Evolutionary conservation across 2,888 invertebrate species (phyloP).

Genomic region (Actias luna): DNA sequence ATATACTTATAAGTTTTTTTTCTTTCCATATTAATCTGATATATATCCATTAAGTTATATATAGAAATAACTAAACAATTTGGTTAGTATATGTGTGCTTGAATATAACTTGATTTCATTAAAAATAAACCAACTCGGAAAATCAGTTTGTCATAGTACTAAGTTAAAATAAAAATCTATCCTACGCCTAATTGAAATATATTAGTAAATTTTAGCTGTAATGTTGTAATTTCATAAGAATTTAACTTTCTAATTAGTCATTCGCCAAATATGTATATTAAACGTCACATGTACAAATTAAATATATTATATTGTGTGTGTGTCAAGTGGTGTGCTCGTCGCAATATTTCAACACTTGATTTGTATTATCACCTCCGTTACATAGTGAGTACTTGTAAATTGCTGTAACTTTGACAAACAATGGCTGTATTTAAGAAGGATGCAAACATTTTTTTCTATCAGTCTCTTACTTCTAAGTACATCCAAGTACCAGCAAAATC

Average conservation of each 20-base stretch:
- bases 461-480: constrained; percentile 35
- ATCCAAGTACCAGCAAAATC: constrained; percentile 21
- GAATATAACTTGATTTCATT: not conserved
- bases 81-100: too few species aligned
- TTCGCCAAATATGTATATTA: constrained; percentile 8
- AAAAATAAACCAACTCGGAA: not conserved
- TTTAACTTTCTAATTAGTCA: constrained; percentile 2
- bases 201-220: not conserved
- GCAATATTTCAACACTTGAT: constrained; percentile 53
- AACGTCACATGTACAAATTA: constrained; percentile 1
- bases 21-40: not conserved
- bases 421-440: constrained; percentile 64
- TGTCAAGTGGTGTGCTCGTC: constrained; percentile 38
- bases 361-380: constrained; percentile 66
- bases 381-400: constrained; percentile 46
- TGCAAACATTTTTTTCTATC: constrained; percentile 36
- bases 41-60: not conserved
- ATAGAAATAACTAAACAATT: too few species aligned
- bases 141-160: not conserved
- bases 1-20: not conserved
- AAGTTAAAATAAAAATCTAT: not conserved
- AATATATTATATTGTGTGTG: constrained; percentile 21
- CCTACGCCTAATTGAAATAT: not conserved
- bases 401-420: constrained; percentile 64
- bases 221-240: not conserved